These are phyloP conservation scores for Herminia tarsipennalis DNA, from an alignment of 2,888 invertebrate genomes.

Conservation along the genomic window DNA sequence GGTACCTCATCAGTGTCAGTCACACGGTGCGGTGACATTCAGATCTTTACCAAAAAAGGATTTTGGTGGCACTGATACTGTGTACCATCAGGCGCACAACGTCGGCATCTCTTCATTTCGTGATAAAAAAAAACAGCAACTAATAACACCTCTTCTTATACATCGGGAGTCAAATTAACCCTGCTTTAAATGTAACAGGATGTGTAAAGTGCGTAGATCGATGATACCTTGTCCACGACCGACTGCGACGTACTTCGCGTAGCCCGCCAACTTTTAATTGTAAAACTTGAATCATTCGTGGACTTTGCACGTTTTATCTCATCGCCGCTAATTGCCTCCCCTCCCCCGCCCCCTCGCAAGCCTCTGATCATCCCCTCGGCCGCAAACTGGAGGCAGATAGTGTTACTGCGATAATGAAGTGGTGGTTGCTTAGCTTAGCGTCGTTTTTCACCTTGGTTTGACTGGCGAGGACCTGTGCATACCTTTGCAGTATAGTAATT, in stretches of 20 bases:
- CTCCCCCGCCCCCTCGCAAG: background rate
- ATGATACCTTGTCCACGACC: conserved; percentile 5
- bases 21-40: too few relatives aligned
- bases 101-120: too few relatives aligned
- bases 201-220: background rate
- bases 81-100: too few relatives aligned
- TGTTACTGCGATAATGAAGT: conserved; percentile 3
- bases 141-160: too few relatives aligned
- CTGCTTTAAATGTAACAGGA: too few relatives aligned
- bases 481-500: too few relatives aligned
- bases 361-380: background rate
- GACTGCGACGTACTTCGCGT: conserved; percentile 11
- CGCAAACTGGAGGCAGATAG: background rate
- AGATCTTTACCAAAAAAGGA: too few relatives aligned
- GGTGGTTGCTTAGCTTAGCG: background rate
- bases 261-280: conserved; percentile 53
- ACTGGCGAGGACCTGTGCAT: background rate
- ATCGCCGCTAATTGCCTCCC: conserved; percentile 51
- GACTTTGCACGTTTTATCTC: conserved; percentile 59
- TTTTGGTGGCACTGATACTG: too few relatives aligned
- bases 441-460: background rate
- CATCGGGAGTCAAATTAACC: too few relatives aligned
- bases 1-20: too few relatives aligned
- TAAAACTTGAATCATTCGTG: conserved; percentile 60
- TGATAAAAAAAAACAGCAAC: too few relatives aligned